Conservation (phyloP, 2,888 invertebrate species). For the Oligia strigilis region DNA sequence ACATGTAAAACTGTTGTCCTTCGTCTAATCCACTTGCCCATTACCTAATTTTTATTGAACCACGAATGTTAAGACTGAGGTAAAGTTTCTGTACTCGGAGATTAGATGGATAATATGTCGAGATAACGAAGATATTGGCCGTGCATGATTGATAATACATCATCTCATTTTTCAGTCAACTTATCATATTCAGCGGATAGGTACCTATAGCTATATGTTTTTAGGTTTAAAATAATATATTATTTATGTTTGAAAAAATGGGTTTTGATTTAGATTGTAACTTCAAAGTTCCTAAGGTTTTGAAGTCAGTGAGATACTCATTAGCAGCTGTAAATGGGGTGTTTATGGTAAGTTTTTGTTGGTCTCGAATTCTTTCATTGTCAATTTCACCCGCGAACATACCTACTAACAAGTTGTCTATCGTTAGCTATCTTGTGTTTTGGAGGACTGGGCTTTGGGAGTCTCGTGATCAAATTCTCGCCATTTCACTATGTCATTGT, state of each 20-base stretch:
- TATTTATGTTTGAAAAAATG: conserved; percentile 62
- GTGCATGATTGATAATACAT: conserved; percentile 79
- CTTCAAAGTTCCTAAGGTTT: conserved; percentile 88
- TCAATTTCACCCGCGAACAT: conserved; percentile 26
- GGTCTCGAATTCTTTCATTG: conserved; percentile 29
- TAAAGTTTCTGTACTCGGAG: conserved; percentile 67
- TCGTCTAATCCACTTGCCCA: conserved; percentile 31
- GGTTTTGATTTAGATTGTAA: conserved; percentile 75
- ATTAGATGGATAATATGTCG: conserved; percentile 81
- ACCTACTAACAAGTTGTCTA: conserved; percentile 19
- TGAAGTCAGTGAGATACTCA: conserved; percentile 92
- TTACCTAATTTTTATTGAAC: conserved; percentile 23
- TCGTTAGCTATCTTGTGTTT: conserved; percentile 23
- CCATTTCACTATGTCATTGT: neutral
- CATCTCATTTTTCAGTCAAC: conserved; percentile 78
- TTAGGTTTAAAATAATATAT: conserved; percentile 1
- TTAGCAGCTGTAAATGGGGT: conserved; percentile 93
- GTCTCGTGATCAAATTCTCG: conserved; percentile 50
- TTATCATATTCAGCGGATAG: conserved; percentile 67
- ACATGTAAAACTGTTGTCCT: neutral
- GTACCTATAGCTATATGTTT: conserved; percentile 44
- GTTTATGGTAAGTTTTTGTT: conserved; percentile 92
- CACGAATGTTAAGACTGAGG: conserved; percentile 28
- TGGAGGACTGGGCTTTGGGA: conserved; percentile 14
- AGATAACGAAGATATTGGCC: conserved; percentile 84